Evolutionary conservation across 2,113 vertebrate species (phyloP).

Genomic region (Dromas ardeola): DNA sequence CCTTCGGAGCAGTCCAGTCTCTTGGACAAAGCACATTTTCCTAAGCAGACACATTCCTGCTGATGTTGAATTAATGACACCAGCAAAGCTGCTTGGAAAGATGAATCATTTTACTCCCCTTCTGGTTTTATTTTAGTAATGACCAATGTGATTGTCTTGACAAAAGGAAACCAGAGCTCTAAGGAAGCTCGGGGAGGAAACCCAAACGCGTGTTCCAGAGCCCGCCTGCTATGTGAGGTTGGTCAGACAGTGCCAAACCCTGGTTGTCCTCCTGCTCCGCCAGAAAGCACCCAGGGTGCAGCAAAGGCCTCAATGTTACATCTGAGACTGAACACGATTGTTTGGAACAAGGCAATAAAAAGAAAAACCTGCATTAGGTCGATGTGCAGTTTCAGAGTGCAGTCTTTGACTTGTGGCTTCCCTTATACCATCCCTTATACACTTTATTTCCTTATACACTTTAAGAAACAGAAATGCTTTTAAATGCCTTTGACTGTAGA

Average conservation of each 20-base stretch:
- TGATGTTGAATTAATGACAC: not conserved
- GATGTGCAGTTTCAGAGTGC: not conserved
- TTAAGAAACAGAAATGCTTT: not conserved
- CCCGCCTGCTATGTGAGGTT: rapidly evolving
- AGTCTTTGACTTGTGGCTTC: not conserved
- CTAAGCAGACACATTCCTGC: not conserved
- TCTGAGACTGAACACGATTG: not conserved
- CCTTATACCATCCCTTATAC: not conserved
- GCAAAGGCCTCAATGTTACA: not conserved
- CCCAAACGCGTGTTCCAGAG: not conserved
- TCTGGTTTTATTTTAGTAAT: not conserved
- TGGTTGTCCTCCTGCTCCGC: not conserved
- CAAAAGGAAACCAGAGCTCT: not conserved
- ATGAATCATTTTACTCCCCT: not conserved
- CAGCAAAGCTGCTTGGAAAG: not conserved
- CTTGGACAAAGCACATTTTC: not conserved
- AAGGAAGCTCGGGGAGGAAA: not conserved
- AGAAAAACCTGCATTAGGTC: not conserved
- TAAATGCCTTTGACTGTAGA: not conserved
- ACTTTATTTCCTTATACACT: not conserved
- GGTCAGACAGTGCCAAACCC: not conserved
- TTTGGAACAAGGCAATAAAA: not conserved
- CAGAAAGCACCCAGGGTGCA: not conserved
- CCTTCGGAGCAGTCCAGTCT: not conserved
- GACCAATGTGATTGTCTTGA: not conserved